phyloP scores from a whole-genome alignment of 1,140 invertebrate genomes.

The Procambarus clarkii region DNA sequence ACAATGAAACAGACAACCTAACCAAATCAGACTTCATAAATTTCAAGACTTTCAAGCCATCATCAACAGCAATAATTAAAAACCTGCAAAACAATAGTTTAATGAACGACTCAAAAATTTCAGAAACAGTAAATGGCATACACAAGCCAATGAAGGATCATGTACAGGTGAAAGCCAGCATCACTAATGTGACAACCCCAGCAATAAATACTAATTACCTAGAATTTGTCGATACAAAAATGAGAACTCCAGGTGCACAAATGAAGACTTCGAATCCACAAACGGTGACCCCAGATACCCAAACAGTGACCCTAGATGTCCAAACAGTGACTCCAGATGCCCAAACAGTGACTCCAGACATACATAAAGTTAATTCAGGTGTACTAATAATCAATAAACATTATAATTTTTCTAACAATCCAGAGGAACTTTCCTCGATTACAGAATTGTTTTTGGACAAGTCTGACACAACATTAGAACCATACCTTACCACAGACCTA shows the following conservation, averaged over 20 bases:
- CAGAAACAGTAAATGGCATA: background rate
- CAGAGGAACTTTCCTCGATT: background rate
- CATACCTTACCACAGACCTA: background rate
- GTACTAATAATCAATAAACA: background rate
- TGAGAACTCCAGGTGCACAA: background rate
- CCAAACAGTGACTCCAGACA: too few relatives aligned
- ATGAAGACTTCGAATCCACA: too few relatives aligned
- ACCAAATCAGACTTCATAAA: background rate
- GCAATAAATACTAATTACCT: background rate
- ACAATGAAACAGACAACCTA: background rate
- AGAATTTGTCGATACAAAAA: background rate
- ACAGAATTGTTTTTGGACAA: background rate
- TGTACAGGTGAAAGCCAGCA: background rate
- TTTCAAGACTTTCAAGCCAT: background rate
- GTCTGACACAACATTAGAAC: background rate
- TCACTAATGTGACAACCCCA: background rate
- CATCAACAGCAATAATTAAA: conserved; percentile 6
- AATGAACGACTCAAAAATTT: background rate
- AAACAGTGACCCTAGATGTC: too few relatives aligned
- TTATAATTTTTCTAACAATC: background rate
- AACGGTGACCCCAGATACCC: too few relatives aligned
- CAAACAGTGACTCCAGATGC: too few relatives aligned
- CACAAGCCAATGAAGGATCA: background rate
- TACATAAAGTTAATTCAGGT: background rate
- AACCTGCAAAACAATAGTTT: background rate